phyloP scores from a whole-genome alignment of 2,888 invertebrate species.

The Zygothrica quintamaculata region DNA sequence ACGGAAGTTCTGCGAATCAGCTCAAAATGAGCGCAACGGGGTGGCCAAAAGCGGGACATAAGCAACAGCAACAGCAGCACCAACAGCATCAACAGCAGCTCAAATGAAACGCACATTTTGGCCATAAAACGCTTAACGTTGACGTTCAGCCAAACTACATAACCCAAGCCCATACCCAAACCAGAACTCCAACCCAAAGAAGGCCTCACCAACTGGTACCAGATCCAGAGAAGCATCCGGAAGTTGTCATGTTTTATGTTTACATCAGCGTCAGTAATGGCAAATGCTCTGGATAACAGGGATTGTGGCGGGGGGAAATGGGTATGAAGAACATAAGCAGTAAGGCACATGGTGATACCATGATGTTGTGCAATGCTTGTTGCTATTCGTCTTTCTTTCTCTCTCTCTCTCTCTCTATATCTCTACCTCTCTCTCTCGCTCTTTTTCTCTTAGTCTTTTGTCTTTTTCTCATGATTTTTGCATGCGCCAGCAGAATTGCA shows the following conservation, averaged over 20 bases:
- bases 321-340: slow-evolving; percentile 21
- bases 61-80: neutral
- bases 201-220: slow-evolving; percentile 13
- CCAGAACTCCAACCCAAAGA: too few relatives aligned
- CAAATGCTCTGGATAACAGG: slow-evolving; percentile 12
- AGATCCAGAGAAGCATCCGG: slow-evolving; percentile 43
- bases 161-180: slow-evolving; percentile 3
- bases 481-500: slow-evolving; percentile 76
- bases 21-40: slow-evolving; percentile 50
- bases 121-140: slow-evolving; percentile 75
- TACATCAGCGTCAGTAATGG: slow-evolving; percentile 53
- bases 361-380: slow-evolving; percentile 20
- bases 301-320: slow-evolving; percentile 1
- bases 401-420: neutral
- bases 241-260: slow-evolving; percentile 78
- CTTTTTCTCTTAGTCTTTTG: neutral
- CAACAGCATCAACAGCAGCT: slow-evolving; percentile 13
- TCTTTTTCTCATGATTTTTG: slow-evolving; percentile 69
- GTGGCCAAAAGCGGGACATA: neutral
- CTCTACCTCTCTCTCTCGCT: neutral
- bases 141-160: slow-evolving; percentile 19
- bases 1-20: slow-evolving; percentile 68
- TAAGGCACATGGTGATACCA: neutral
- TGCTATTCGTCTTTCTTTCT: slow-evolving; percentile 8
- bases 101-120: slow-evolving; percentile 74